phyloP scores from a whole-genome alignment of 2,797 vertebrate genomes.

The Mormyrus proboscirostris region DNA sequence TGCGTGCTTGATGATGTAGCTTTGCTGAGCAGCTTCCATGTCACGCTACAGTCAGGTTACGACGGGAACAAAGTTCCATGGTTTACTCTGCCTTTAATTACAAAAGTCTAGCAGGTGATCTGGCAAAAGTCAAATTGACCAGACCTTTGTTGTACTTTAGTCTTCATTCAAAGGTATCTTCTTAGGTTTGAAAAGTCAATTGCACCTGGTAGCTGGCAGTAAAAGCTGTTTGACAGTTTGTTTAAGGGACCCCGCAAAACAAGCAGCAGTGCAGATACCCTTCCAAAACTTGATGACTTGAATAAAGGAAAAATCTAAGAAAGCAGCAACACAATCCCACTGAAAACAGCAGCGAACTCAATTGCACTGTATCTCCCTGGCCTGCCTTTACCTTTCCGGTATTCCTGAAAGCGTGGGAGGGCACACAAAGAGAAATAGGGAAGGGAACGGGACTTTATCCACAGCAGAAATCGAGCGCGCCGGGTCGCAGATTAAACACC shows the following conservation, averaged over 20 bases:
- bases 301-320: background rate
- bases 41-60: background rate
- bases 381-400: background rate
- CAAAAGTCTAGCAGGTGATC: background rate
- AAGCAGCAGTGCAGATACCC: background rate
- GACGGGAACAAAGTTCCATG: background rate
- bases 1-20: no score
- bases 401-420: background rate
- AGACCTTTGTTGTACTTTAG: background rate
- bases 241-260: background rate
- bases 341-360: background rate
- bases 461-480: background rate
- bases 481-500: background rate
- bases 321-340: background rate
- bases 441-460: background rate
- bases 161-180: background rate
- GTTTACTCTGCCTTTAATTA: background rate
- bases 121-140: background rate
- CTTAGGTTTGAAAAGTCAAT: background rate
- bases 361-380: background rate
- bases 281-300: background rate
- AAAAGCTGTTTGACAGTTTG: background rate
- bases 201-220: background rate
- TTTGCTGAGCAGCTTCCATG: background rate
- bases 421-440: background rate